Conservation (phyloP, 2,113 vertebrate genomes). For the Plestiodon gilberti region DNA sequence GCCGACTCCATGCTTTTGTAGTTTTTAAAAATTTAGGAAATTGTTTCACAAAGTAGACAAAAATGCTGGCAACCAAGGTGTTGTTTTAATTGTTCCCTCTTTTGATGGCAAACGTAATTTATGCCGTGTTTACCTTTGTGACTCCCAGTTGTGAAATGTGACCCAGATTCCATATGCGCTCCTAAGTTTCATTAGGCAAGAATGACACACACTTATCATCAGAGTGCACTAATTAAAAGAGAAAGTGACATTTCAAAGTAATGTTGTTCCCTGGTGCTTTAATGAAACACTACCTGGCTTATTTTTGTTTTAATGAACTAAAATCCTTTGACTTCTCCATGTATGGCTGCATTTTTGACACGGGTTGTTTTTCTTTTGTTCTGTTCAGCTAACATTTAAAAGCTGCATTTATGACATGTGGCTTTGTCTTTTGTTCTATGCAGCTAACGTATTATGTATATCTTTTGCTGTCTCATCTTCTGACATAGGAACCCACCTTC, state of each 20-base stretch:
- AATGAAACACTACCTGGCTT: slow-evolving; percentile 57
- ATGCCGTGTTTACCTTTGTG: slow-evolving; percentile 36
- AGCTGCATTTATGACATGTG: neutral
- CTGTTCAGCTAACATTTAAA: slow-evolving; percentile 27
- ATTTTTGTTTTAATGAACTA: slow-evolving; percentile 62
- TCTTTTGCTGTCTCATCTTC: too few species aligned
- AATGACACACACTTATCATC: slow-evolving; percentile 72
- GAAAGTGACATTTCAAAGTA: slow-evolving; percentile 73
- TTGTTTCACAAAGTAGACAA: slow-evolving; percentile 39
- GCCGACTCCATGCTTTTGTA: slow-evolving; percentile 4
- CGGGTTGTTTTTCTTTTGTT: slow-evolving; percentile 16
- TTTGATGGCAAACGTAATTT: slow-evolving; percentile 43
- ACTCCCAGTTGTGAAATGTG: slow-evolving; percentile 55
- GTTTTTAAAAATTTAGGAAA: slow-evolving; percentile 19
- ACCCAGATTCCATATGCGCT: slow-evolving; percentile 63
- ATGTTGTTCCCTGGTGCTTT: slow-evolving; percentile 60
- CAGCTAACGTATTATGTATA: too few species aligned
- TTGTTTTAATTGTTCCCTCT: slow-evolving; percentile 50
- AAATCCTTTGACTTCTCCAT: slow-evolving; percentile 37
- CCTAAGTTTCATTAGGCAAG: slow-evolving; percentile 64
- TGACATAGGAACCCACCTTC: neutral
- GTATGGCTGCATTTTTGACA: slow-evolving; percentile 13
- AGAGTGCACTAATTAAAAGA: slow-evolving; percentile 67
- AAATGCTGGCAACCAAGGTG: slow-evolving; percentile 40
- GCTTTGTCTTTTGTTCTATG: neutral